Conservation (phyloP, 53 echinoderm and acorn worm genomes). For the Paracentrotus lividus region DNA sequence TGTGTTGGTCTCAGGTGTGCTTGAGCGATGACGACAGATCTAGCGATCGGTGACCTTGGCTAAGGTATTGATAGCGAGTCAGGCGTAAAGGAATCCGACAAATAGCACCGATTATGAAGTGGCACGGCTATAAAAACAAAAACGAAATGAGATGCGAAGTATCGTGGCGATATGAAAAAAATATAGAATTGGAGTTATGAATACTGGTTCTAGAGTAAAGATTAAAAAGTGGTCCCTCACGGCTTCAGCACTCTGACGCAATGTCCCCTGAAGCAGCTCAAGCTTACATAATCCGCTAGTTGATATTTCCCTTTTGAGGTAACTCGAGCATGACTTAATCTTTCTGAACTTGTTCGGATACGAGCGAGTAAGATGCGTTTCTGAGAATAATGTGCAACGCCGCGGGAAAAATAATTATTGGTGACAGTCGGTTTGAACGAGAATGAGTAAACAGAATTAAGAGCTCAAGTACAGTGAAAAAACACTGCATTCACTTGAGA, state of each 20-base stretch:
- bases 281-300: slow-evolving; percentile 27
- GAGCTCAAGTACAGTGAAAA: background rate
- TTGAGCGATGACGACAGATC: background rate
- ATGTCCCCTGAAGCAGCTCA: background rate
- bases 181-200: slow-evolving; percentile 14
- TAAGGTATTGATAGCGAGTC: background rate
- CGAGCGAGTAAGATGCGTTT: background rate
- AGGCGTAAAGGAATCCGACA: slow-evolving; percentile 50
- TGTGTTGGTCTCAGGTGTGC: too few species aligned
- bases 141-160: background rate
- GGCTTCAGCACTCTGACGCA: slow-evolving; percentile 16
- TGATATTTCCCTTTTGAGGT: background rate
- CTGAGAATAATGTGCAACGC: slow-evolving; percentile 7
- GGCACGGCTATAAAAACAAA: slow-evolving; percentile 45
- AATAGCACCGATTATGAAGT: slow-evolving; percentile 41
- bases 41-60: background rate
- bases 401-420: slow-evolving; percentile 30
- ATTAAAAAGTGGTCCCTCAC: background rate
- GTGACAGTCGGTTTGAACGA: slow-evolving; percentile 17
- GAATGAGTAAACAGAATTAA: slow-evolving; percentile 39
- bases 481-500: background rate
- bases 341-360: background rate
- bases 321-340: slow-evolving; percentile 31
- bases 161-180: background rate
- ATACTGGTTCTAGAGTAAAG: background rate